Conservation (phyloP, 2,797 vertebrate species). For the Pempheris klunzingeri region DNA sequence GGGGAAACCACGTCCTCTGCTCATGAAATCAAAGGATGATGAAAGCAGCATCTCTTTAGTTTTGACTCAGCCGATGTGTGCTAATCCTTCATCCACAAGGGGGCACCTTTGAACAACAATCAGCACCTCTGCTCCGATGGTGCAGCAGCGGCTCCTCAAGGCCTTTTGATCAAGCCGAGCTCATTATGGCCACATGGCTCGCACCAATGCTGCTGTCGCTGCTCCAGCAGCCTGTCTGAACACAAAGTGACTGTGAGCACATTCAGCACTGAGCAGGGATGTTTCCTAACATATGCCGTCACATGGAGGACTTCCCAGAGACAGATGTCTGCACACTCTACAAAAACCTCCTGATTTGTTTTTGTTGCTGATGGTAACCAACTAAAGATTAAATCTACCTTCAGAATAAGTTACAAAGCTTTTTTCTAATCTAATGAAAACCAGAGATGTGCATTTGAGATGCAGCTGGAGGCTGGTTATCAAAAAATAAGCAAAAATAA, state of each 20-base stretch:
- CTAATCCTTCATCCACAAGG: slow-evolving; percentile 58
- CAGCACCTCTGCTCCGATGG: slow-evolving; percentile 15
- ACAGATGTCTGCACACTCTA: slow-evolving; percentile 4
- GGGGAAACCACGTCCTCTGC: neutral
- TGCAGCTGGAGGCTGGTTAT: neutral
- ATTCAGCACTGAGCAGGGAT: neutral
- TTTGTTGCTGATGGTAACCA: neutral
- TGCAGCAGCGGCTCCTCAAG: neutral
- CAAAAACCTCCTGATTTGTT: neutral
- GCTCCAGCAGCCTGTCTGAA: slow-evolving; percentile 13
- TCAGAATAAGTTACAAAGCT: neutral
- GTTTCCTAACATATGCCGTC: slow-evolving; percentile 20
- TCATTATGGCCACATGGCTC: slow-evolving; percentile 27
- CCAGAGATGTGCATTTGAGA: neutral
- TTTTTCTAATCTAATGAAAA: neutral
- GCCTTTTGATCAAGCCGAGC: slow-evolving; percentile 38
- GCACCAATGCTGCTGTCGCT: slow-evolving; percentile 16
- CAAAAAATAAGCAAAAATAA: neutral
- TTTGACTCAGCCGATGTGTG: slow-evolving; percentile 10
- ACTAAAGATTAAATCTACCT: neutral
- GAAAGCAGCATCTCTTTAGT: neutral
- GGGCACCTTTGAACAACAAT: slow-evolving; percentile 48
- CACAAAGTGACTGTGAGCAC: slow-evolving; percentile 16
- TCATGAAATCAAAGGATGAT: slow-evolving; percentile 3
- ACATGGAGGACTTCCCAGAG: too few relatives aligned